phyloP scores from a whole-genome alignment of 2,797 vertebrate species.

The Psittacula derbiana region DNA sequence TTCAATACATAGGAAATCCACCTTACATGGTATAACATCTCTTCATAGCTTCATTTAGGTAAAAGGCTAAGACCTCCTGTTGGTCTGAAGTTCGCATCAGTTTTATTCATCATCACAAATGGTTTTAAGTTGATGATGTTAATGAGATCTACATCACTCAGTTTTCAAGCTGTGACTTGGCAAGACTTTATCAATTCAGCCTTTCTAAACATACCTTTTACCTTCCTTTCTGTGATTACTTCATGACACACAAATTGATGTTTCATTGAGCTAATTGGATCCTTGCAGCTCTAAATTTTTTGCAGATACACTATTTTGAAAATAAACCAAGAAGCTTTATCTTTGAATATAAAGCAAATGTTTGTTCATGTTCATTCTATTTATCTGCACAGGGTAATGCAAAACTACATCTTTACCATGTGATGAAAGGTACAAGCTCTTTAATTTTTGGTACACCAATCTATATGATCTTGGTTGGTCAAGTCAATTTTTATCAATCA shows the following conservation, averaged over 20 bases:
- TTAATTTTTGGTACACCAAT: not conserved
- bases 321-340: conserved; percentile 52
- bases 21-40: not conserved
- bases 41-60: not conserved
- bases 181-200: conserved; percentile 39
- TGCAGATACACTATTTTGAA: conserved; percentile 56
- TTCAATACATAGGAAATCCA: not conserved
- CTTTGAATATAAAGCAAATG: not conserved
- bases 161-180: conserved; percentile 59
- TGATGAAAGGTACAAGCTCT: not conserved
- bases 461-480: not conserved
- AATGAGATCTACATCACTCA: conserved; percentile 37
- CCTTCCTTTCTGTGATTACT: conserved; percentile 4
- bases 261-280: conserved; percentile 63
- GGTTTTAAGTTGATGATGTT: conserved; percentile 28
- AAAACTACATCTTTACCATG: not conserved
- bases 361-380: not conserved
- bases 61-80: not conserved
- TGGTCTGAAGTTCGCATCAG: not conserved
- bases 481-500: not conserved
- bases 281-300: conserved; percentile 65
- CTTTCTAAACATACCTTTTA: conserved; percentile 33
- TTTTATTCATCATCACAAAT: not conserved
- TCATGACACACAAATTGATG: conserved; percentile 47
- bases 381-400: not conserved